Conservation (phyloP, 1,140 invertebrate species). For the Brachionus asplanchnoidis region DNA sequence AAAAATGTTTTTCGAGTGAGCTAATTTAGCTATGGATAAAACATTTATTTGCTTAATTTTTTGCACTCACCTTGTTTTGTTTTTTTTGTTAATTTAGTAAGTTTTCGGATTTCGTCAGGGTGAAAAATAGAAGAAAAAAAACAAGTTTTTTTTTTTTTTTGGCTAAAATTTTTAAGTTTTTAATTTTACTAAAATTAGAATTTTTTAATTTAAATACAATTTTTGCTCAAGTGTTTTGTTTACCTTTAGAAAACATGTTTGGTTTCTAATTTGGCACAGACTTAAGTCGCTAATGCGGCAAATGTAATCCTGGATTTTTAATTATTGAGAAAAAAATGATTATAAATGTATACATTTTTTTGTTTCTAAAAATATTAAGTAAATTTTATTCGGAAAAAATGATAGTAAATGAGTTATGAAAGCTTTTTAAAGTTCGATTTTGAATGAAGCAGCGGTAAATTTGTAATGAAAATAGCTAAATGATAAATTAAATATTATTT, state of each 20-base stretch:
- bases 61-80: neutral
- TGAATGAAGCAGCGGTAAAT: too few relatives aligned
- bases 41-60: neutral
- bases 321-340: too few relatives aligned
- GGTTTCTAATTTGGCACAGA: neutral
- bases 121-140: neutral
- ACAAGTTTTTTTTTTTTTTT: neutral
- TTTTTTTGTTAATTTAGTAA: neutral
- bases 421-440: too few relatives aligned
- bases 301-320: neutral
- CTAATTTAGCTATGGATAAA: neutral
- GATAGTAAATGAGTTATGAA: too few relatives aligned
- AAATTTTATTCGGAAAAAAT: too few relatives aligned
- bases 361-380: too few relatives aligned
- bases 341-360: too few relatives aligned
- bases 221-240: neutral
- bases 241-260: neutral
- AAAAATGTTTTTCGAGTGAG: neutral
- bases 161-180: neutral
- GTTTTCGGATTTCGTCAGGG: neutral
- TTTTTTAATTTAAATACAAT: neutral
- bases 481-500: too few relatives aligned
- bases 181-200: neutral
- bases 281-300: neutral
- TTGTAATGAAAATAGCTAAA: too few relatives aligned